A percentile compares a stretch with the other conserved stretches of the same genome.
Conservation (phyloP, 2,113 vertebrate genomes). For the Bambusicola thoracicus region DNA sequence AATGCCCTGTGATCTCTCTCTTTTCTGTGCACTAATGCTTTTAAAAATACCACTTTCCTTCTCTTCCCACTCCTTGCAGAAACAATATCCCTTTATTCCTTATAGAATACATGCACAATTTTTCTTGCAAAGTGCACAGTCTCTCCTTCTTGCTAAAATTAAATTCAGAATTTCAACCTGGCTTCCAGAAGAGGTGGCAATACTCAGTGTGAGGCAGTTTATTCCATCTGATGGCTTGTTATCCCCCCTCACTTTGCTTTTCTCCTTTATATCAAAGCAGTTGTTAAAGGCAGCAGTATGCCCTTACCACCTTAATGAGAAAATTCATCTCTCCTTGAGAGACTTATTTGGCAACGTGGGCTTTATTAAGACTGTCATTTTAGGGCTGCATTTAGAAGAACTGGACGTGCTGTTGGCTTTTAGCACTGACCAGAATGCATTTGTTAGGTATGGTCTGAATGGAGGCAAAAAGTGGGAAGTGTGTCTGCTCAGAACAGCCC, state of each 20-base stretch:
- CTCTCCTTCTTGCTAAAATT: background rate
- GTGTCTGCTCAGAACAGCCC: background rate
- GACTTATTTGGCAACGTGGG: background rate
- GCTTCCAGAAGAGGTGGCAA: background rate
- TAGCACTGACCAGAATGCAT: background rate
- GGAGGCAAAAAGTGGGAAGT: background rate
- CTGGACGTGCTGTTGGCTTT: background rate
- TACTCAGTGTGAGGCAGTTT: background rate
- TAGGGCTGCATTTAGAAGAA: background rate
- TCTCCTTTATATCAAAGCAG: background rate
- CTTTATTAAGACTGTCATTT: background rate
- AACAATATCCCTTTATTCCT: background rate
- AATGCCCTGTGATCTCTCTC: background rate
- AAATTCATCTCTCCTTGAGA: background rate
- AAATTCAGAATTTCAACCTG: background rate
- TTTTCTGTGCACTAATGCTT: constrained; percentile 9
- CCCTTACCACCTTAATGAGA: background rate
- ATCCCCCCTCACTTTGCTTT: background rate
- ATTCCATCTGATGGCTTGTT: background rate
- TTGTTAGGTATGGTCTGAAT: background rate
- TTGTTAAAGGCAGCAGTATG: constrained; percentile 14
- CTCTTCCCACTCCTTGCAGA: background rate
- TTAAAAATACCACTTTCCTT: constrained; percentile 12
- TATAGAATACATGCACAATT: background rate
- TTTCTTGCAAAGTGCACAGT: background rate